A percentile compares a stretch with the other conserved stretches of the same genome.
Conservation (phyloP, 2,113 vertebrate species). For the Drymodes brunneopygia region DNA sequence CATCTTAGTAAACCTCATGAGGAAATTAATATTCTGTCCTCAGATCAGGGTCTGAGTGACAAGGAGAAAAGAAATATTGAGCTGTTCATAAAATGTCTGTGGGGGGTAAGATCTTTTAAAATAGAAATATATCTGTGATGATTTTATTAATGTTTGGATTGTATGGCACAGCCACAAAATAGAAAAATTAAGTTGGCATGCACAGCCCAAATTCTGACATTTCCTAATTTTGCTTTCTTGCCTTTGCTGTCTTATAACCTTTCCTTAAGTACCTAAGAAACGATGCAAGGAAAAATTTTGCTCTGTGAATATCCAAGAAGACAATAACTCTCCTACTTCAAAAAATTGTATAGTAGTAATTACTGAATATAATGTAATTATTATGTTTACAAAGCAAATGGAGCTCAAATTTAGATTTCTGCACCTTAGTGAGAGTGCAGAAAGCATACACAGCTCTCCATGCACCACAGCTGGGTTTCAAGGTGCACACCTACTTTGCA, state of each 20-base stretch:
- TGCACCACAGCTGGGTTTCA: not conserved
- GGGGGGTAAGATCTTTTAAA: not conserved
- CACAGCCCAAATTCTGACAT: not conserved
- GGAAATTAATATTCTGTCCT: conserved; percentile 47
- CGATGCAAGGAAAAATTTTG: not conserved
- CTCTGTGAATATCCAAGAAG: not conserved
- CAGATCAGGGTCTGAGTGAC: not conserved
- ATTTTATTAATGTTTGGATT: not conserved
- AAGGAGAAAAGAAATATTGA: not conserved
- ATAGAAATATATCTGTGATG: not conserved
- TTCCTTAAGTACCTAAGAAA: not conserved
- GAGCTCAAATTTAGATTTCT: not conserved
- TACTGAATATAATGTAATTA: not conserved
- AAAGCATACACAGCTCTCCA: not conserved
- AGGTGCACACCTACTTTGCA: not conserved
- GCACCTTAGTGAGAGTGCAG: not conserved
- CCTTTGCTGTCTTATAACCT: not conserved
- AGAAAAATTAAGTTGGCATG: not conserved
- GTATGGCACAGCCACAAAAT: not conserved
- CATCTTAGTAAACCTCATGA: conserved; percentile 1
- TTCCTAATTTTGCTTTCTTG: not conserved
- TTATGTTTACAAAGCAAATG: not conserved
- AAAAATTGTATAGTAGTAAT: not conserved
- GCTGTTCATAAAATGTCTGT: not conserved
- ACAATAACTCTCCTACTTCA: not conserved